Percentiles rank a stretch among this genome's conserved stretches.
Conservation (phyloP, 2,113 vertebrate species). For the Thunnus thynnus region DNA sequence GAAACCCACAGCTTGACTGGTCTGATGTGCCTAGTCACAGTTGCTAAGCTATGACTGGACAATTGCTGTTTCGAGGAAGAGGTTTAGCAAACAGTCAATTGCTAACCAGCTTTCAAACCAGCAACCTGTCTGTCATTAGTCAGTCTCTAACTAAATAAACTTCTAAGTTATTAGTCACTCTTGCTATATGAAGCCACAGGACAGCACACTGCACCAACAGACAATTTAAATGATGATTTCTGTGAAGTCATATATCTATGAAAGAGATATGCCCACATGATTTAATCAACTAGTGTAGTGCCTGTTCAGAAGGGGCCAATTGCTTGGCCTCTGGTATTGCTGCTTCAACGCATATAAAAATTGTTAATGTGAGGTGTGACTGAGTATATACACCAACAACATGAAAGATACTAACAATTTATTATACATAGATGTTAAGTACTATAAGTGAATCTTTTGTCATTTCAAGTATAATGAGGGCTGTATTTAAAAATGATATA, state of each 20-base stretch:
- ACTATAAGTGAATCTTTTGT: too few relatives aligned
- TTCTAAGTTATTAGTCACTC: constrained; percentile 33
- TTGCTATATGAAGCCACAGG: constrained; percentile 13
- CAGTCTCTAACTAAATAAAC: constrained; percentile 32
- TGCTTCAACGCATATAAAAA: background rate
- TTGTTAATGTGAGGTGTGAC: too few relatives aligned
- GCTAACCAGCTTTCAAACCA: constrained; percentile 13
- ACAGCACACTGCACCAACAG: constrained; percentile 10
- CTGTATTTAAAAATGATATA: too few relatives aligned
- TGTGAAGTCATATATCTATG: constrained; percentile 26
- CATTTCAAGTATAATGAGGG: too few relatives aligned
- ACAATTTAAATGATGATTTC: constrained; percentile 32
- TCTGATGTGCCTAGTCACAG: background rate
- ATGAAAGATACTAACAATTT: too few relatives aligned
- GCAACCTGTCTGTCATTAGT: constrained; percentile 34
- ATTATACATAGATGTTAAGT: too few relatives aligned
- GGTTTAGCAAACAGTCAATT: background rate
- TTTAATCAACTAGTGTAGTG: constrained; percentile 24
- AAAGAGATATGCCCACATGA: constrained; percentile 49
- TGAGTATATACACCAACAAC: too few relatives aligned
- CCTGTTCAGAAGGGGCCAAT: too few relatives aligned
- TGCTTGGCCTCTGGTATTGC: too few relatives aligned
- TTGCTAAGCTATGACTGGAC: constrained; percentile 8
- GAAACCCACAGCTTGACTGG: background rate
- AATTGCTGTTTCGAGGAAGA: background rate